Conservation (phyloP, 1,140 invertebrate species). For the Sycobia sp. region DNA sequence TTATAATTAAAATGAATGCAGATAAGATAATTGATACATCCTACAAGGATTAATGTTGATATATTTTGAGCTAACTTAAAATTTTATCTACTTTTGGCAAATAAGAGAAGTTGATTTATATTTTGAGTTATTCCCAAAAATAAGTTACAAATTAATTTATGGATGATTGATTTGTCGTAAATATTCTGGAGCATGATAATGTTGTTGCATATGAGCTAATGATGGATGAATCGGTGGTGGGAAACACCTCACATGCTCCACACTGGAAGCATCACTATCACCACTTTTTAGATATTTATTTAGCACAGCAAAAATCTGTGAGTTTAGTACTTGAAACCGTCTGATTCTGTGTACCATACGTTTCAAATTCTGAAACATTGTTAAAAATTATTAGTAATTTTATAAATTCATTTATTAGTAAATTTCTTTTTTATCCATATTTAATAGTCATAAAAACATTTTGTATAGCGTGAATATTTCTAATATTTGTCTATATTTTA, state of each 20-base stretch:
- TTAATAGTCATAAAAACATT: no score
- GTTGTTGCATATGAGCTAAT: conserved; percentile 64
- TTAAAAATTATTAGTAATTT: no score
- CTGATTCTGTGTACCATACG: conserved; percentile 97
- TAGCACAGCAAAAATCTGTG: conserved; percentile 96
- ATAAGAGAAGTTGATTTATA: conserved; percentile 17
- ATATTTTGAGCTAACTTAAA: conserved; percentile 19
- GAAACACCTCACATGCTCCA: conserved; percentile 96
- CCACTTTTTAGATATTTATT: conserved; percentile 93
- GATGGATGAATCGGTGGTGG: conserved; percentile 89
- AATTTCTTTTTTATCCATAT: no score
- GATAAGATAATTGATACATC: conserved; percentile 5
- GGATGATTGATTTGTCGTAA: conserved; percentile 62
- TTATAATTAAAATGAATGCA: conserved; percentile 27
- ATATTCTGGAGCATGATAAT: conserved; percentile 69
- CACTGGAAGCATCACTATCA: conserved; percentile 83
- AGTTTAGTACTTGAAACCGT: conserved; percentile 97
- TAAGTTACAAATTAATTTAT: conserved; percentile 33
- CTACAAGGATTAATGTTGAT: neutral
- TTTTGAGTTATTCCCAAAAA: no score
- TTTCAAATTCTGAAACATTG: conserved; percentile 83
- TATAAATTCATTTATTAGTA: no score
- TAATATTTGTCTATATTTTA: no score
- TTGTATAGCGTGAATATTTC: no score
- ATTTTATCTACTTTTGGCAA: conserved; percentile 33